Percentiles rank a stretch among this genome's conserved stretches.
Conservation (phyloP, 2,113 vertebrate genomes). For the Bombycilla garrulus region DNA sequence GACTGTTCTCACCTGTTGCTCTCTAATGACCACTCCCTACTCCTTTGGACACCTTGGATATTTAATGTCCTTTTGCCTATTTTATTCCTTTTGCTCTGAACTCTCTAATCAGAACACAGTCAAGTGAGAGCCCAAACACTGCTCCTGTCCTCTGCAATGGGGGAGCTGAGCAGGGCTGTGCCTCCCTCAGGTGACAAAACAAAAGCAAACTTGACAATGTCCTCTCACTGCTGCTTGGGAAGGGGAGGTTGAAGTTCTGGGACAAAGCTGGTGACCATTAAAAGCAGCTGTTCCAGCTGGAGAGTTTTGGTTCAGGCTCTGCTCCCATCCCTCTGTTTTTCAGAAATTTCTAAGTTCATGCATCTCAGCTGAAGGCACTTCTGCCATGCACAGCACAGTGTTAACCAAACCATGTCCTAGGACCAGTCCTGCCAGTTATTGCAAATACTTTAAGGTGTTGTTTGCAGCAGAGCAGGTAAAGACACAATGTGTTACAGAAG, state of each 20-base stretch:
- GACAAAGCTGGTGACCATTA: background rate
- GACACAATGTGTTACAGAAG: too few relatives aligned
- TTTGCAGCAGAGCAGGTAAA: background rate
- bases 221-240: background rate
- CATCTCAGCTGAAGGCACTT: background rate
- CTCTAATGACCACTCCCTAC: background rate
- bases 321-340: background rate
- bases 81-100: background rate
- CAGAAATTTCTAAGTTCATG: background rate
- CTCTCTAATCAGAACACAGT: background rate
- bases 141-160: background rate
- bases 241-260: background rate
- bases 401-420: background rate
- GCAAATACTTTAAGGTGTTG: background rate
- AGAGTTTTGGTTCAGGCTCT: background rate
- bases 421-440: background rate
- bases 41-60: background rate
- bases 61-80: background rate
- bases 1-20: background rate
- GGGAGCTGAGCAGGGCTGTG: background rate
- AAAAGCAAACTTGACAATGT: background rate
- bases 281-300: background rate
- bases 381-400: background rate
- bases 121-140: background rate
- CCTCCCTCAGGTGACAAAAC: background rate